phyloP scores from a whole-genome alignment of 2,888 invertebrate species.

The Argyresthia goedartella region DNA sequence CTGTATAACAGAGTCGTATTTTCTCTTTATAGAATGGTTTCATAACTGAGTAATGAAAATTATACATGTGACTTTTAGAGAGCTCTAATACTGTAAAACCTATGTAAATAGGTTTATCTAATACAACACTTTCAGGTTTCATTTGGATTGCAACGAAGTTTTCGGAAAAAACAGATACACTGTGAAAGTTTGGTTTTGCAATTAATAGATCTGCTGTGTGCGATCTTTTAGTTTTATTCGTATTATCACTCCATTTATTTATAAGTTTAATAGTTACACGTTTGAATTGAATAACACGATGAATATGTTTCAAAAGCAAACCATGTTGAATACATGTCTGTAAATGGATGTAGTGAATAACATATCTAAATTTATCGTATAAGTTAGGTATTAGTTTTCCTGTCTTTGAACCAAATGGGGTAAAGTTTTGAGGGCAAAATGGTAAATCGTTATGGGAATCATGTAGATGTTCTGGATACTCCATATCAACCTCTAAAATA shows the following conservation, averaged over 20 bases:
- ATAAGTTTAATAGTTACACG: conserved; percentile 11
- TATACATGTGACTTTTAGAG: conserved; percentile 6
- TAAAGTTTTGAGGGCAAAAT: conserved; percentile 12
- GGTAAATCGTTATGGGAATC: conserved; percentile 11
- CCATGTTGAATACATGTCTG: conserved; percentile 22
- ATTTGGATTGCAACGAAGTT: conserved; percentile 14
- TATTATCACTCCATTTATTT: conserved; percentile 6
- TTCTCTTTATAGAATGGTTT: conserved; percentile 4
- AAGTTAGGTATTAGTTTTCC: conserved; percentile 18
- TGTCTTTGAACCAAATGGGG: conserved; percentile 11
- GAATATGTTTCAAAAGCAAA: conserved; percentile 19
- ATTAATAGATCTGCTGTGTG: conserved; percentile 3
- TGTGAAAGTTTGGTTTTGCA: conserved; percentile 2
- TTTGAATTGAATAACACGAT: conserved; percentile 19
- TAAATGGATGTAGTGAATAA: conserved; percentile 22
- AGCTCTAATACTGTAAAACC: conserved; percentile 8
- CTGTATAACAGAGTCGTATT: conserved; percentile 8
- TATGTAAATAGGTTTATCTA: conserved; percentile 5
- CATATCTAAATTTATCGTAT: conserved; percentile 18
- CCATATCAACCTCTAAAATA: conserved; percentile 12
- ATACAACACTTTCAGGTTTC: conserved; percentile 2
- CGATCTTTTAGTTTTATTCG: conserved; percentile 1
- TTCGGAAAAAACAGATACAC: conserved; percentile 4
- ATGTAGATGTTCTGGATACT: conserved; percentile 8
- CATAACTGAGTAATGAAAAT: conserved; percentile 8